Conservation (phyloP, 2,888 invertebrate species). For the Monopis laevigella region DNA sequence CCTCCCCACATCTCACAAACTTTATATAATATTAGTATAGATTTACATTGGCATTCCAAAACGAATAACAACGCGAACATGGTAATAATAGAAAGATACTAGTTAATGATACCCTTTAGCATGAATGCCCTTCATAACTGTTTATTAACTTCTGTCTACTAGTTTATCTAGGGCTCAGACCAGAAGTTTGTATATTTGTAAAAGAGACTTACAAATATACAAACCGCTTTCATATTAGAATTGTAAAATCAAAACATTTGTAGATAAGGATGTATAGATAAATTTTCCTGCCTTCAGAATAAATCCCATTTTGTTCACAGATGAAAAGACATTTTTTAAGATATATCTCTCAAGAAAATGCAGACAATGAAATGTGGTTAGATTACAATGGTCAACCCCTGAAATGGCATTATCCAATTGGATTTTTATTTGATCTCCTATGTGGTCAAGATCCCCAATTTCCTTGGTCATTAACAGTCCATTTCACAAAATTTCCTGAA, state of each 20-base stretch:
- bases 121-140: no score
- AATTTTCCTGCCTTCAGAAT: not conserved
- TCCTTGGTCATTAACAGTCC: constrained; percentile 94
- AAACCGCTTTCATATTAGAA: no score
- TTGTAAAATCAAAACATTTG: no score
- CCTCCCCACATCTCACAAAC: no score
- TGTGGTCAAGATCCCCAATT: constrained; percentile 75
- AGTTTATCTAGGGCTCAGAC: not conserved
- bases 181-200: no score
- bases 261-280: no score
- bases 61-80: no score
- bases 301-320: constrained; percentile 46
- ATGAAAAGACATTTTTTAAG: constrained; percentile 89
- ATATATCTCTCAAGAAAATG: constrained; percentile 81
- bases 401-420: constrained; percentile 90
- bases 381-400: constrained; percentile 91
- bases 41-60: no score
- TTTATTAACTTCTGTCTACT: not conserved
- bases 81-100: no score
- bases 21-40: no score
- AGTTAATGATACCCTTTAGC: no score
- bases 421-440: constrained; percentile 89
- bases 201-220: no score
- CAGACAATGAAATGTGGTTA: constrained; percentile 92
- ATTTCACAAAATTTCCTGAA: constrained; percentile 95